A percentile compares a stretch with the other conserved stretches of the same genome.
These are phyloP conservation scores for Urocitellus parryii DNA, from an alignment of 2,113 vertebrate species.

Conservation along the genomic window DNA sequence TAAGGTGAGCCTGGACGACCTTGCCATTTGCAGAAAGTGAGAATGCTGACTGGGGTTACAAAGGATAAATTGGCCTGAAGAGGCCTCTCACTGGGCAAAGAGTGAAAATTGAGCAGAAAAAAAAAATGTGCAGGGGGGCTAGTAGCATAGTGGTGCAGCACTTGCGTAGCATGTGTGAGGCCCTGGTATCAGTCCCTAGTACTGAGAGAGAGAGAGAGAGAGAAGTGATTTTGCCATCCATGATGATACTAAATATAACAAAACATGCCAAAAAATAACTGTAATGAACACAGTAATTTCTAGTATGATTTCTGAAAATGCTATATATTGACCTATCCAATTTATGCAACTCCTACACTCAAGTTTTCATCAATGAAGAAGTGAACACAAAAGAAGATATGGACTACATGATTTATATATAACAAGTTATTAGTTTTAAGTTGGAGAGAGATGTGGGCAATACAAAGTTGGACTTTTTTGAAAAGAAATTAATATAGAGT, in stretches of 20 bases:
- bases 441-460: not conserved
- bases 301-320: not conserved
- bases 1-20: constrained; percentile 41
- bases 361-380: not conserved
- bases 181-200: too few relatives aligned
- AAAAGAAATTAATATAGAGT: not conserved
- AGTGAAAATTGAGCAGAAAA: not conserved
- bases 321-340: constrained; percentile 18
- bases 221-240: not conserved
- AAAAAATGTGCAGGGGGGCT: not conserved
- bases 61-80: not conserved
- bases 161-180: too few relatives aligned
- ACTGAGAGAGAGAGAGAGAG: too few relatives aligned
- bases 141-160: too few relatives aligned
- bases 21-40: not conserved
- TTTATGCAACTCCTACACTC: not conserved
- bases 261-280: not conserved
- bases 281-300: not conserved
- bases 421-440: not conserved
- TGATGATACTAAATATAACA: not conserved
- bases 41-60: not conserved
- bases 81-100: not conserved
- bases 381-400: not conserved
- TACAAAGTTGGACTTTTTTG: not conserved
- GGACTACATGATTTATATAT: not conserved